Base-by-base conservation (phyloP, 2,797 vertebrate species). In the Echeneis naucrates region DNA sequence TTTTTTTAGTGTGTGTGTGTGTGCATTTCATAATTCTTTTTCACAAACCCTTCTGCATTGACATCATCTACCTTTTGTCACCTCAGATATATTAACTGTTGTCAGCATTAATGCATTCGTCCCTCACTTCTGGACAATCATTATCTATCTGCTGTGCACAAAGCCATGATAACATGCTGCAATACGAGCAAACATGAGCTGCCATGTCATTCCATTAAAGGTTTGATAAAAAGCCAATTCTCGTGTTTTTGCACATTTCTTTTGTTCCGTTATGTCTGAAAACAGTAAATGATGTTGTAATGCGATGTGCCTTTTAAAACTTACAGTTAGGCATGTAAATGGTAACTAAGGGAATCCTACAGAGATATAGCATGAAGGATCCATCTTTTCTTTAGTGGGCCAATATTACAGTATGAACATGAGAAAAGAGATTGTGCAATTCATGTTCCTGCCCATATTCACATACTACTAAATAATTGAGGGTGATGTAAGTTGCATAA, bases 1-100 rank as follows among this genome's bases (percentile, higher is more conserved):
- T 56, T 9, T 56, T 55, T 69, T 44, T 33, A 60, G 50, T 65
- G 40, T n/a, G n/a, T n/a, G n/a, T n/a, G n/a, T n/a, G n/a, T n/a
- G n/a, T n/a, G n/a, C 30, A 19, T 14, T 26, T 10, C 1, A 38
- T 38, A 17, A 6, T 6, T 26, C 4, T 33, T 26, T 42, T 52
- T 40, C n/a, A 40, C 51, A 5, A 44, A 12, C 23, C 21, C 16
- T 14, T 57, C 32, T 42, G 12, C 19, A 9, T 24, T n/a, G 30
- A 32, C 11, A 19, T 38, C 17, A 5, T 12, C 17, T 12, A 54
- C 19, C 23, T 11, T 55, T 47, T 14, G 17, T 57, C 21, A 67
- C 14, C 16, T 33, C 42, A 19, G 38, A 45, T 8, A 4, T 9
- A 55, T 23, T 14, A 30, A 30, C n/a, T n/a, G n/a, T n/a, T n/a